Conservation (phyloP, 2,113 vertebrate genomes). For the Lota lota region DNA sequence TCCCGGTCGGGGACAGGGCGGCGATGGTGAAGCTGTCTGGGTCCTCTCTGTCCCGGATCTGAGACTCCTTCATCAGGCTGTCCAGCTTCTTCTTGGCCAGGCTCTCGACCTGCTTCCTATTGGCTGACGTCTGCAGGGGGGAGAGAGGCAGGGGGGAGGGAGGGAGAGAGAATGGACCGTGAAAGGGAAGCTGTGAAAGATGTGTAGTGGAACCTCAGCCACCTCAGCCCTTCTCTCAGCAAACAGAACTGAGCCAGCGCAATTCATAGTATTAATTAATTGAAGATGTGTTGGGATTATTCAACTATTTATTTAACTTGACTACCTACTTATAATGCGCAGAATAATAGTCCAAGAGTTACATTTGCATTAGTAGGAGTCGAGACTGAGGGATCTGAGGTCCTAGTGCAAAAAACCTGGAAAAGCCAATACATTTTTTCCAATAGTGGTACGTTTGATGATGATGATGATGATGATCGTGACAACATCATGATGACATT, state of each 20-base stretch:
- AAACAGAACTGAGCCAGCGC: too few species aligned
- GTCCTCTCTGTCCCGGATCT: constrained; percentile 92
- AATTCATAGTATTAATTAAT: too few species aligned
- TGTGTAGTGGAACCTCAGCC: neutral
- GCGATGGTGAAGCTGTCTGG: constrained; percentile 84
- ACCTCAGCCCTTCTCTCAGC: neutral
- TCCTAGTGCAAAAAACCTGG: constrained; percentile 2
- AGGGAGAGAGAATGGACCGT: neutral
- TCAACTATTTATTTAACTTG: too few species aligned
- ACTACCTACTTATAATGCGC: too few species aligned
- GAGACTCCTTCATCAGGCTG: constrained; percentile 93
- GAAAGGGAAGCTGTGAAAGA: neutral
- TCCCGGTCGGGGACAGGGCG: constrained; percentile 73
- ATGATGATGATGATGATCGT: too few species aligned
- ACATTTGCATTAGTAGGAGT: too few species aligned
- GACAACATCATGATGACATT: too few species aligned
- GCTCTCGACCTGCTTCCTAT: constrained; percentile 90
- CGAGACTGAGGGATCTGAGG: neutral
- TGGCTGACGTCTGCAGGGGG: constrained; percentile 81
- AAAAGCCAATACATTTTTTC: neutral
- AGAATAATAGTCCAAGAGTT: neutral
- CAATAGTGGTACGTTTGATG: too few species aligned
- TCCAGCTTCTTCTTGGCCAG: constrained; percentile 94
- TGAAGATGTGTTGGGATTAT: too few species aligned
- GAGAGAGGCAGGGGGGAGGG: neutral